Percentiles rank a stretch among this genome's conserved stretches.
These are phyloP conservation scores for Corythaixoides concolor DNA, from an alignment of 2,113 vertebrate genomes.

Conservation along the genomic window DNA sequence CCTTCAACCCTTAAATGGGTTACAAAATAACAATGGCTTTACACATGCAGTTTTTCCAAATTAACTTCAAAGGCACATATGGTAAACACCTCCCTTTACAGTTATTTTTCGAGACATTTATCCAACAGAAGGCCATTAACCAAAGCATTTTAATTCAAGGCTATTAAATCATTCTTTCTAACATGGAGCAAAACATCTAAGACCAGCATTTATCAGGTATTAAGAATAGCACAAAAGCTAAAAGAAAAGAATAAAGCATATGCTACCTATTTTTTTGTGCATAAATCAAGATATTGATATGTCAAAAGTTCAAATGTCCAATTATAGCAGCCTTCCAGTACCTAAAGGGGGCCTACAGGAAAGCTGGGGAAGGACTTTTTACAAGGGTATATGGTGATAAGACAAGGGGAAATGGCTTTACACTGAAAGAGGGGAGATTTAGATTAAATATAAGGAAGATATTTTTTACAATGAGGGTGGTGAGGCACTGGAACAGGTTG, in stretches of 20 bases:
- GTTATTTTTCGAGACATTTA: not conserved
- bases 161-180: not conserved
- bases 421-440: too few species aligned
- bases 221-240: not conserved
- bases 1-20: not conserved
- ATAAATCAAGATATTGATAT: not conserved
- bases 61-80: not conserved
- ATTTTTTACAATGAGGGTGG: too few species aligned
- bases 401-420: too few species aligned
- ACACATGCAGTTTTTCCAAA: not conserved
- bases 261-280: not conserved
- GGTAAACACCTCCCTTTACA: not conserved
- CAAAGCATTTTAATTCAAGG: not conserved
- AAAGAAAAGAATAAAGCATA: not conserved
- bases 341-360: too few species aligned
- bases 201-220: not conserved
- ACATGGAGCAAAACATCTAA: not conserved
- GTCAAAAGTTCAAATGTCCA: not conserved
- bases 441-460: too few species aligned
- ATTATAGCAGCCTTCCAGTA: not conserved
- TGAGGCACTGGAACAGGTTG: too few species aligned
- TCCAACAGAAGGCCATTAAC: not conserved
- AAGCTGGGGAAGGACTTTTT: too few species aligned
- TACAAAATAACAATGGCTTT: not conserved
- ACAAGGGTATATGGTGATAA: too few species aligned